phyloP scores from a whole-genome alignment of 2,888 invertebrate genomes.

The Myopa testacea region DNA sequence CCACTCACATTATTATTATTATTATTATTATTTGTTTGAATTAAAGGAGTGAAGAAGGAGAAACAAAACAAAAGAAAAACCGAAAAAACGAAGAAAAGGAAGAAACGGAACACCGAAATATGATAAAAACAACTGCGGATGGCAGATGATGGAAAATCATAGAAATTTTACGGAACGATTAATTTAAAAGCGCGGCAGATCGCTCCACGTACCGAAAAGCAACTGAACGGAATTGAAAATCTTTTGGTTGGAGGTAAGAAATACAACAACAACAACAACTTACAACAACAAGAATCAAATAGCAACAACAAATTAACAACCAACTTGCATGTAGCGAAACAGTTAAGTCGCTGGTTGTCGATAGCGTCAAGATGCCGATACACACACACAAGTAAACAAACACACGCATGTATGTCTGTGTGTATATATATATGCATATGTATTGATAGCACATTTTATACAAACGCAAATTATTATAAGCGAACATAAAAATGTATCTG shows the following conservation, averaged over 20 bases:
- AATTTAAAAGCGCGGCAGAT: conserved; percentile 56
- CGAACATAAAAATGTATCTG: conserved; percentile 15
- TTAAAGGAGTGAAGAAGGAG: not conserved
- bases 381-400: conserved; percentile 8
- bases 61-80: not conserved
- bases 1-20: conserved; percentile 4
- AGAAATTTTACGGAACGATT: conserved; percentile 28
- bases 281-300: conserved; percentile 43
- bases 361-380: conserved; percentile 47
- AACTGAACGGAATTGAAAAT: conserved; percentile 66
- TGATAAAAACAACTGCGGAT: not conserved
- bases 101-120: not conserved
- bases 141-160: not conserved
- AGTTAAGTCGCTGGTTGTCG: conserved; percentile 40
- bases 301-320: conserved; percentile 38
- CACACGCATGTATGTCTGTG: not conserved
- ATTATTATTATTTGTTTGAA: not conserved
- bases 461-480: conserved; percentile 4
- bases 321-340: conserved; percentile 38
- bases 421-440: not conserved
- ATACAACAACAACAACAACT: conserved; percentile 39
- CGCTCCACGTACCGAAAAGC: conserved; percentile 64
- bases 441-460: not conserved
- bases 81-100: not conserved
- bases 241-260: conserved; percentile 64